These are phyloP conservation scores for Choristoneura rosaceana DNA, from an alignment of 2,888 invertebrate species.

Conservation along the genomic window DNA sequence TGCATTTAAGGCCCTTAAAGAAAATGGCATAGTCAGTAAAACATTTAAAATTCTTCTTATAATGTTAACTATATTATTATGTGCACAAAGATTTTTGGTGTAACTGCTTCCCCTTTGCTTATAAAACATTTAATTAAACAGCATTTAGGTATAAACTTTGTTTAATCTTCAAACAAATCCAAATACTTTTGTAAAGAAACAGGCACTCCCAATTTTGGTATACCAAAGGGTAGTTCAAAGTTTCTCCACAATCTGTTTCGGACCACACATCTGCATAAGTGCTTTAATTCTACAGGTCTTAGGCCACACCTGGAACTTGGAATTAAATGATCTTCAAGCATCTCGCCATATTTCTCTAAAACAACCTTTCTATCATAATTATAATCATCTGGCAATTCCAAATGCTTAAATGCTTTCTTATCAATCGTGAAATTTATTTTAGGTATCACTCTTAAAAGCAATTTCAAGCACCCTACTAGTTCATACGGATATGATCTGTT, in stretches of 20 bases:
- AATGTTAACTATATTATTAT: no score
- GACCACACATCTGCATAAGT: constrained; percentile 90
- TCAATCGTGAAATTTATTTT: constrained; percentile 82
- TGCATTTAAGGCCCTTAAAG: no score
- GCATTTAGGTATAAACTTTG: background rate
- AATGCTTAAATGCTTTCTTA: constrained; percentile 62
- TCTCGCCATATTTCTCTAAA: constrained; percentile 76
- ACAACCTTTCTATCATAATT: constrained; percentile 76
- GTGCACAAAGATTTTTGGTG: no score
- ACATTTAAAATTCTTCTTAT: no score
- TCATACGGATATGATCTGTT: constrained; percentile 88
- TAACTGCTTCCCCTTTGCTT: no score
- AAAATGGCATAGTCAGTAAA: no score
- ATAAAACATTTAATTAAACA: no score
- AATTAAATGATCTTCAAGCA: constrained; percentile 85
- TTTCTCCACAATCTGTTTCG: constrained; percentile 88
- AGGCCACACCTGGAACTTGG: constrained; percentile 87
- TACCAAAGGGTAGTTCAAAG: constrained; percentile 91
- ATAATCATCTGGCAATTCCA: constrained; percentile 72
- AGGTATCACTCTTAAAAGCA: constrained; percentile 88
- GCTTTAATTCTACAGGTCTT: constrained; percentile 89
- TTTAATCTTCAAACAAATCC: constrained; percentile 89
- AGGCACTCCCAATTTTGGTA: constrained; percentile 88
- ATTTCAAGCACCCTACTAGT: constrained; percentile 88
- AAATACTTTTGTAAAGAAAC: constrained; percentile 88